Evolutionary conservation across 2,797 vertebrate genomes (phyloP), one percentile per base, ranked within the genome.

Genomic region (Ctenopoma kingsleyae): DNA sequence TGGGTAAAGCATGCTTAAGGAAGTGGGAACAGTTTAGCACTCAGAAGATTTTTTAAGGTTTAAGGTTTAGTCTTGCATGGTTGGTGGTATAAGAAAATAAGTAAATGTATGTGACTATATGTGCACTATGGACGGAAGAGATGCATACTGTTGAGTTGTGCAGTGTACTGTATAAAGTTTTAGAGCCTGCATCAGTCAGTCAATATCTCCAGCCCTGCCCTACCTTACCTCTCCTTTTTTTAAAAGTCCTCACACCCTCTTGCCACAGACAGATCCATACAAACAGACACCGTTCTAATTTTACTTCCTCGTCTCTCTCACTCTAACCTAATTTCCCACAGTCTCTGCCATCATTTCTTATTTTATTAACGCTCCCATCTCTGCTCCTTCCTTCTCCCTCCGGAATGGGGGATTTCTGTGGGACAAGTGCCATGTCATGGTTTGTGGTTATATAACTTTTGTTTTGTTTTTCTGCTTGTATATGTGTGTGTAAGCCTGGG

Each of bases 381-480:
- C 67, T 23, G 44, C 67, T 55, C 46, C 54, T 44, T 60, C 55
- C 30, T 19, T 47, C 44, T 72, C 30, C 66, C 68, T 73, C 81
- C 71, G 48, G 77, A 78, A 11, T 30, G 75, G 65, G 68, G 40
- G 57, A 65, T 80, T 79, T 87, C 81, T 71, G 54, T 67, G 66
- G 85, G 84, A 89, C 71, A 75, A 86, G 68, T 80, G 65, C 80
- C 75, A 65, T 78, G 82, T 89, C 82, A 87, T 84, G 76, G 71
- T 85, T 72, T 73, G 48, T 59, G 71, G 74, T 89, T 88, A 84
- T 80, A 61, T 84, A 87, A 88, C 17, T 9, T 57, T 59, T 81
- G 75, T 69, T 74, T 65, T 74, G 44, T 75, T 59, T 74, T 63
- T 47, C 41, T 66, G 44, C 6, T 27, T 50, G 3, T 40, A 9